Percentiles rank a stretch among this genome's conserved stretches.
These are phyloP conservation scores for Drosophila tanythrix DNA, from an alignment of 2,888 invertebrate genomes.

Conservation along the genomic window DNA sequence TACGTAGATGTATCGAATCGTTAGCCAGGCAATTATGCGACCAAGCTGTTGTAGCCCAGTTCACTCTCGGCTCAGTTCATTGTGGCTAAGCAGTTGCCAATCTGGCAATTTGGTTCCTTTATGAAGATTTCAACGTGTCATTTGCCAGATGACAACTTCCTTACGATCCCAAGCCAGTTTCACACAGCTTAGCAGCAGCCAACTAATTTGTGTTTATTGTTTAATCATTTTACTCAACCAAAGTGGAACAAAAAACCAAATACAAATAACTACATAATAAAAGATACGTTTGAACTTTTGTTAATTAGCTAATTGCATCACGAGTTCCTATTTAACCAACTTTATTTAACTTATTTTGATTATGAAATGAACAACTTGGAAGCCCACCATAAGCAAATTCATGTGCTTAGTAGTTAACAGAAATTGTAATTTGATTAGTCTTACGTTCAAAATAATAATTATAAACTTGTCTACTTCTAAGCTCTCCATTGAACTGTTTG, in stretches of 20 bases:
- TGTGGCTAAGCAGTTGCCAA: conserved; percentile 2
- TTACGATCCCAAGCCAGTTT: neutral
- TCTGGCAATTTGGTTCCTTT: neutral
- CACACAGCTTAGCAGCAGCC: neutral
- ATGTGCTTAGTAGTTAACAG: neutral
- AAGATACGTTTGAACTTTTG: neutral
- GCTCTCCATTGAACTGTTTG: neutral
- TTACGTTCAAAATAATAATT: neutral
- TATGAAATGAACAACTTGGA: neutral
- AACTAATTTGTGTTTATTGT: neutral
- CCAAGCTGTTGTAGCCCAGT: conserved; percentile 10
- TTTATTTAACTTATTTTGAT: neutral
- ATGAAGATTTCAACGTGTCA: conserved; percentile 8
- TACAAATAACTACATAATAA: neutral
- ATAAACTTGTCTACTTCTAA: neutral
- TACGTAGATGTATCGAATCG: conserved; percentile 19
- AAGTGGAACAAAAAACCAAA: neutral
- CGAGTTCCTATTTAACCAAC: neutral
- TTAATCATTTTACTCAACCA: neutral
- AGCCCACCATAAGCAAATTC: neutral
- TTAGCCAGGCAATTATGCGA: conserved; percentile 21
- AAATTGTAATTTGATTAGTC: neutral
- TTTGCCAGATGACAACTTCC: conserved; percentile 5
- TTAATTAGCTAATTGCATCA: neutral
- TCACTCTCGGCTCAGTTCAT: conserved; percentile 2